These are phyloP conservation scores for Crioceris asparagi DNA, from an alignment of 2,888 invertebrate species.

Conservation along the genomic window DNA sequence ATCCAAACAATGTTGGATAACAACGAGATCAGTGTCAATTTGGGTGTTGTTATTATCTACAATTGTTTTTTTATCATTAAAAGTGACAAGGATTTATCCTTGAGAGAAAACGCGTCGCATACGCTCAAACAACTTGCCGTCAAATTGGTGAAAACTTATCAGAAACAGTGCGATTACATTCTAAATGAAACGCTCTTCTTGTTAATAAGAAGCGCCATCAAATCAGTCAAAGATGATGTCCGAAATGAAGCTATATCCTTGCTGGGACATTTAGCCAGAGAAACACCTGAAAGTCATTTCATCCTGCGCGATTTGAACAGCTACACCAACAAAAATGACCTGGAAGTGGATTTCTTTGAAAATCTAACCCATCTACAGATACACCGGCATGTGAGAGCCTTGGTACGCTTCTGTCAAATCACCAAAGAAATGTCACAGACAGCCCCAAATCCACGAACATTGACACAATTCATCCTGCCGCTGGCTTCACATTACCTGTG, in stretches of 20 bases:
- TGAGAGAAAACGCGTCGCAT: constrained; percentile 66
- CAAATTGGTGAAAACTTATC: constrained; percentile 47
- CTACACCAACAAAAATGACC: constrained; percentile 57
- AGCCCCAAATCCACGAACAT: constrained; percentile 54
- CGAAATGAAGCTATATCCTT: constrained; percentile 71
- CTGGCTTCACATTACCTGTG: constrained; percentile 71
- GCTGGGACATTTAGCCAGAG: constrained; percentile 63
- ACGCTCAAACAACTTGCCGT: constrained; percentile 62
- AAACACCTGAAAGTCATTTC: constrained; percentile 59
- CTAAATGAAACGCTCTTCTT: constrained; percentile 64
- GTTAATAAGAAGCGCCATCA: constrained; percentile 61
- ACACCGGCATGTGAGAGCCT: constrained; percentile 74
- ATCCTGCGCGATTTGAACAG: constrained; percentile 60
- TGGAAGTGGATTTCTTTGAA: constrained; percentile 89
- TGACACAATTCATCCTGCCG: constrained; percentile 80
- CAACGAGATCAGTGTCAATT: constrained; percentile 47
- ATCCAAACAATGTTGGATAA: constrained; percentile 47
- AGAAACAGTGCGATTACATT: constrained; percentile 51
- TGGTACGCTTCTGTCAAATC: constrained; percentile 62
- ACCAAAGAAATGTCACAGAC: constrained; percentile 47
- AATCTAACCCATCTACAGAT: constrained; percentile 82
- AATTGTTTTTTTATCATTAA: constrained; percentile 72
- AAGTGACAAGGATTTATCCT: constrained; percentile 71
- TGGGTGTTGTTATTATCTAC: constrained; percentile 64
- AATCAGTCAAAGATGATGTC: constrained; percentile 57